Evolutionary conservation across 2,888 invertebrate genomes (phyloP), one percentile per base, ranked within the genome.

Genomic region (Drosophila algonquin): DNA sequence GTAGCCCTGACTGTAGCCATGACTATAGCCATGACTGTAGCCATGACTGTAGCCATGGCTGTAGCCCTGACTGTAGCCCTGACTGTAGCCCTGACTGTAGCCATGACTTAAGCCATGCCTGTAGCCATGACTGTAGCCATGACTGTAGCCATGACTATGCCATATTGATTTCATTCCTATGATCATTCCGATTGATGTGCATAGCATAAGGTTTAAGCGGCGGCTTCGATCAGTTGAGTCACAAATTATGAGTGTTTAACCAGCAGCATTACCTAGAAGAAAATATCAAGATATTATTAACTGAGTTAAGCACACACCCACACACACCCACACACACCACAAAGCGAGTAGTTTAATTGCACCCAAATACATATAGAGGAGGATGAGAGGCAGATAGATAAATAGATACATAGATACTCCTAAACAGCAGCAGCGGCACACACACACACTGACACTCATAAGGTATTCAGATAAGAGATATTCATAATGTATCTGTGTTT

Each of bases 401-500:
- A 48, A 32, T 68, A 57, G 57, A 68, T 51, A 47, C 48, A 18
- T 1, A 56, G 52, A 50, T 51, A 65, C 57, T 52, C 58, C 57
- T 67, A 58, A 58, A 52, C 59, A 32, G 21, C 24, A 24, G 24
- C 24, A 24, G 24, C 30, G 32, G 51, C 65, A 65, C 72, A 40
- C 58, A 67, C 59, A 65, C 63, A 60, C 59, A 65, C 50, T 8
- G 27, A 27, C 67, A 67, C 61, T 56, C 54, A 71, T 75, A 68
- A 63, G 61, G 52, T 40, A 40, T 40, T 40, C 40, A 40, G 40
- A 40, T n/a, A 40, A 69, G 69, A 73, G 63, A 71, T 81, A 80
- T 76, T 73, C 59, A 74, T 40, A 40, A n/a, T 82, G 77, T 86
- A 79, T 82, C 73, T 80, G 86, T 82, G 83, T 82, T 77, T 77